phyloP scores from a whole-genome alignment of 1,140 invertebrate species.

The Bombus vancouverensis region DNA sequence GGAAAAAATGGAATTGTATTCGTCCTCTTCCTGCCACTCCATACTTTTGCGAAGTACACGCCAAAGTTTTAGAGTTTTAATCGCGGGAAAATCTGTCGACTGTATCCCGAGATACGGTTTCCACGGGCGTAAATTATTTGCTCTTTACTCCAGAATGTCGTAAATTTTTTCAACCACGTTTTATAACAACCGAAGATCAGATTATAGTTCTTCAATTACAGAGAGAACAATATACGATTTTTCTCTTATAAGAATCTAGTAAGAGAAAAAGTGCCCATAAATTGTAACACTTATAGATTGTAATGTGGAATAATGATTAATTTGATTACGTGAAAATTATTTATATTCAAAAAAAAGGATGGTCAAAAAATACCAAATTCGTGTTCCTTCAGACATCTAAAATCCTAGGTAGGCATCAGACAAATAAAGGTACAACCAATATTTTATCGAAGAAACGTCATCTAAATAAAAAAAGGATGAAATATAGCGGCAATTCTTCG shows the following conservation, averaged over 20 bases:
- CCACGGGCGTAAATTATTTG: slow-evolving; percentile 66
- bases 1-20: neutral
- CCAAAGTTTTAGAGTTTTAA: slow-evolving; percentile 27
- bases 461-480: too few species aligned
- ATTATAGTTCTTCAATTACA: slow-evolving; percentile 24
- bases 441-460: too few species aligned
- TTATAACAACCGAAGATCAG: slow-evolving; percentile 6
- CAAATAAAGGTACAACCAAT: too few species aligned
- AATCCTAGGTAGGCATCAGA: too few species aligned
- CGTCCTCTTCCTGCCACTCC: slow-evolving; percentile 29
- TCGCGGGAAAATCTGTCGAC: slow-evolving; percentile 44
- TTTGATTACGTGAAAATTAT: neutral
- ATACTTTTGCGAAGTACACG: neutral
- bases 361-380: too few species aligned
- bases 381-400: too few species aligned
- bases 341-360: neutral
- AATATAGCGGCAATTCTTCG: too few species aligned
- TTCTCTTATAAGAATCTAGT: neutral
- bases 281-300: neutral
- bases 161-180: neutral
- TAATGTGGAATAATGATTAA: neutral
- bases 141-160: neutral
- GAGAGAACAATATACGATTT: slow-evolving; percentile 4
- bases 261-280: neutral
- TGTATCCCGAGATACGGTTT: slow-evolving; percentile 71